Evolutionary conservation across 2,888 invertebrate species (phyloP).

Genomic region (Tolmerus cingulatus): DNA sequence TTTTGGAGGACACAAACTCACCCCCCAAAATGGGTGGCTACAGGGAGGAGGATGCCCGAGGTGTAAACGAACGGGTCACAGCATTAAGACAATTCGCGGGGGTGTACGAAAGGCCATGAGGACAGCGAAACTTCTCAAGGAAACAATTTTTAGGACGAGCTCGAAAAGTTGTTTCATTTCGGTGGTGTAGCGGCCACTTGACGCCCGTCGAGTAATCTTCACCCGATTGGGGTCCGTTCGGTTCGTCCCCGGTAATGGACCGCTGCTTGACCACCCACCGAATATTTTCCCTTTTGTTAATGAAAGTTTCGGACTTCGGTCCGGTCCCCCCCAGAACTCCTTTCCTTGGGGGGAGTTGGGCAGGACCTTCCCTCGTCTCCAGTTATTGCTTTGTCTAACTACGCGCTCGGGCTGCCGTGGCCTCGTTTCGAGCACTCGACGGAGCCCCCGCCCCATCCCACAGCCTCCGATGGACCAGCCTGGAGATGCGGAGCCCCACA

Average conservation of each 20-base stretch:
- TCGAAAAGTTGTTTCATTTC: slow-evolving; percentile 35
- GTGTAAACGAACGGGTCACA: not conserved
- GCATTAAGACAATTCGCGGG: not conserved
- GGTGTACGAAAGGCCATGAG: not conserved
- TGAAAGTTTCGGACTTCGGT: not conserved
- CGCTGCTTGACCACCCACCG: not conserved
- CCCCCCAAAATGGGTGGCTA: not conserved
- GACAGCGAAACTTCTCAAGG: not conserved
- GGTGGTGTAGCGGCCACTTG: not conserved
- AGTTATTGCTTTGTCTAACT: not conserved
- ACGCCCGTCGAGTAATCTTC: not conserved
- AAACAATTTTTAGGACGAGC: not conserved
- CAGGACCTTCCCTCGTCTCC: not conserved
- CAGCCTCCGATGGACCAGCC: not conserved
- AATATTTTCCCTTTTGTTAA: slow-evolving; percentile 10
- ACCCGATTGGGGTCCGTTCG: not conserved
- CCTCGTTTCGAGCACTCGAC: not conserved
- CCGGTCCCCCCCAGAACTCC: not conserved
- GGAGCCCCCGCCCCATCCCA: not conserved
- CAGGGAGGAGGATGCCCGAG: not conserved
- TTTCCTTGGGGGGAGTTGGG: not conserved
- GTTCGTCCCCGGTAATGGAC: not conserved
- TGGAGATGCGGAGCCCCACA: not conserved
- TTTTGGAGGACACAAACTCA: not conserved
- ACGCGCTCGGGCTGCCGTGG: not conserved